Conservation (phyloP, 2,113 vertebrate species). For the Xiphorhynchus elegans region DNA sequence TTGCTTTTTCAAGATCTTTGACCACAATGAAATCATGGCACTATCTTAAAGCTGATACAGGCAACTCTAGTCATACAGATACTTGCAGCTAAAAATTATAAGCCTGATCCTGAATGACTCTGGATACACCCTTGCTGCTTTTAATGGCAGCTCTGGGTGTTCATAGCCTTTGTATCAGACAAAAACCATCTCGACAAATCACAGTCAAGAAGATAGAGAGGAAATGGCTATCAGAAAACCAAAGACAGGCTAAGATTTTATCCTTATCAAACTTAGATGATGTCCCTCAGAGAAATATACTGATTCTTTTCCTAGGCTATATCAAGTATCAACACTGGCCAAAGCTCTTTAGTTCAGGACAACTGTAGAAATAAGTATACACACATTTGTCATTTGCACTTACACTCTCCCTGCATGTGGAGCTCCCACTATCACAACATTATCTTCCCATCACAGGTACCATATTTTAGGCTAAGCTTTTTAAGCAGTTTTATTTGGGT, state of each 20-base stretch:
- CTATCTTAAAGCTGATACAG: slow-evolving; percentile 33
- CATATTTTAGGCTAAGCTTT: background rate
- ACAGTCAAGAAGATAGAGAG: background rate
- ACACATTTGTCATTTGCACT: background rate
- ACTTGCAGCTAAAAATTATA: slow-evolving; percentile 40
- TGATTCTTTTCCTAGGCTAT: background rate
- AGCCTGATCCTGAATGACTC: slow-evolving; percentile 13
- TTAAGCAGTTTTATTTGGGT: background rate
- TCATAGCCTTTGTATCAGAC: slow-evolving; percentile 3
- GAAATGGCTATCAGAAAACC: slow-evolving; percentile 41
- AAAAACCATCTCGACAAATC: background rate
- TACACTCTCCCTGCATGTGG: background rate
- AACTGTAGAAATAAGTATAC: background rate
- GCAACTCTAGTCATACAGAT: slow-evolving; percentile 33
- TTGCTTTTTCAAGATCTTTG: slow-evolving; percentile 40
- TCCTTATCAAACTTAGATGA: background rate
- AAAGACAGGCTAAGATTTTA: slow-evolving; percentile 25
- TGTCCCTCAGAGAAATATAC: background rate
- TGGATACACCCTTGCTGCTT: background rate
- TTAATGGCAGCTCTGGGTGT: background rate
- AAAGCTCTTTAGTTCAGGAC: background rate
- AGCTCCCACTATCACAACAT: background rate
- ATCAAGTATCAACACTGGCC: background rate
- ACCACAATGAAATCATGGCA: slow-evolving; percentile 28
- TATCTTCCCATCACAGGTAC: background rate